A percentile compares a stretch with the other conserved stretches of the same genome.
phyloP scores from a whole-genome alignment of 64 coral and sea anemone genomes.

The Montipora foliosa region DNA sequence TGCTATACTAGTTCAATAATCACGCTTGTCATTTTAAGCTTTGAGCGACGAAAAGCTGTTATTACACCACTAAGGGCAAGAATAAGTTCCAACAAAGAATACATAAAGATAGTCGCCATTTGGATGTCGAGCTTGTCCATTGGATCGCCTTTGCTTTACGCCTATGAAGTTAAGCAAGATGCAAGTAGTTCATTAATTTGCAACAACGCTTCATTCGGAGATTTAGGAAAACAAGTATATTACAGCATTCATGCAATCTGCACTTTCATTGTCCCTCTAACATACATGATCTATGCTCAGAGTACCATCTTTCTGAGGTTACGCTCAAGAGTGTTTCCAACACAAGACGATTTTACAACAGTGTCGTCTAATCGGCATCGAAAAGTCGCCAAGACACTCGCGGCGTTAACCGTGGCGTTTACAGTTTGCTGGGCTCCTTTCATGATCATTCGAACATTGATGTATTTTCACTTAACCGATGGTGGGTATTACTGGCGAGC shows the following conservation, averaged over 20 bases:
- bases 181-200: background rate
- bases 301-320: constrained; percentile 19
- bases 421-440: constrained; percentile 44
- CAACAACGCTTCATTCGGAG: constrained; percentile 17
- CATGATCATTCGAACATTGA: constrained; percentile 26
- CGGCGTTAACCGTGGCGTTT: constrained; percentile 47
- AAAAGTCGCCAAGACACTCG: constrained; percentile 46
- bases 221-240: constrained; percentile 44
- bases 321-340: background rate
- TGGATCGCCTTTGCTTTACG: constrained; percentile 28
- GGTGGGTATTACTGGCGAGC: constrained; percentile 17
- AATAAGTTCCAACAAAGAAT: background rate
- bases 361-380: background rate
- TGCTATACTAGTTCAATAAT: constrained; percentile 54
- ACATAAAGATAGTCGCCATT: background rate
- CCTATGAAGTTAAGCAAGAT: background rate
- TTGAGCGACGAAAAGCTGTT: constrained; percentile 41
- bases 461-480: constrained; percentile 44
- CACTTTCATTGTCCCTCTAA: constrained; percentile 18
- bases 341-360: background rate
- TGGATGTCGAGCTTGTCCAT: background rate
- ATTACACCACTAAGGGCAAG: background rate
- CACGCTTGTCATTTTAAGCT: constrained; percentile 35
- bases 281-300: background rate
- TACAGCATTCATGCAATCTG: constrained; percentile 27